Conservation (phyloP, 2,797 vertebrate species). For the Ctenopoma multispine region DNA sequence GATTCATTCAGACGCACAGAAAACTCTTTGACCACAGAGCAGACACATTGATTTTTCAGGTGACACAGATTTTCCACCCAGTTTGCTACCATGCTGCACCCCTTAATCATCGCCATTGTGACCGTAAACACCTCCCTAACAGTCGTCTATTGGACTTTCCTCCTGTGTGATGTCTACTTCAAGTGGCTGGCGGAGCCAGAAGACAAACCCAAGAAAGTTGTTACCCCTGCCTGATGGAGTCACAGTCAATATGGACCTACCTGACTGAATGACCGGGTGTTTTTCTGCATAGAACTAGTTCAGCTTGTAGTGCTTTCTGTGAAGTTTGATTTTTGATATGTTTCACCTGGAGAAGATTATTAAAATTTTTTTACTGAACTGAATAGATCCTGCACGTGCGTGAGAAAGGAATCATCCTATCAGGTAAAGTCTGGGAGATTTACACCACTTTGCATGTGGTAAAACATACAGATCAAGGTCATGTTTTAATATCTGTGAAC, state of each 20-base stretch:
- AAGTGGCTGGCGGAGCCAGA: slow-evolving; percentile 67
- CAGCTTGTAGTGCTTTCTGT: slow-evolving; percentile 62
- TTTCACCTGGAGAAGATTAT: slow-evolving; percentile 20
- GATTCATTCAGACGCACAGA: slow-evolving; percentile 32
- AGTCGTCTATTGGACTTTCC: slow-evolving; percentile 75
- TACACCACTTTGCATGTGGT: background rate
- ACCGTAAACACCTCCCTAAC: slow-evolving; percentile 75
- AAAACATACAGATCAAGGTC: background rate
- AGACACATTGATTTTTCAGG: slow-evolving; percentile 25
- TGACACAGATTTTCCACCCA: slow-evolving; percentile 39
- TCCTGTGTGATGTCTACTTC: slow-evolving; percentile 72
- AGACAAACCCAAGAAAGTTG: slow-evolving; percentile 74
- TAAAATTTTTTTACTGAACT: background rate
- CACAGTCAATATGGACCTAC: slow-evolving; percentile 41
- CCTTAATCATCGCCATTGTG: slow-evolving; percentile 78
- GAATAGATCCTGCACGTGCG: slow-evolving; percentile 17
- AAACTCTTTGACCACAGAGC: slow-evolving; percentile 27
- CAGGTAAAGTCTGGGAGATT: slow-evolving; percentile 53
- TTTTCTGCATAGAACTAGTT: slow-evolving; percentile 42
- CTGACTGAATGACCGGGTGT: slow-evolving; percentile 33
- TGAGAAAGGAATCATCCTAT: slow-evolving; percentile 10
- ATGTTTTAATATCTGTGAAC: background rate
- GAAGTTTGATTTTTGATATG: slow-evolving; percentile 20
- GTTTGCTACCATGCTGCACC: slow-evolving; percentile 74
- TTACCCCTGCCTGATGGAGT: slow-evolving; percentile 71